phyloP scores from a whole-genome alignment of 2,797 vertebrate species.

The Sphaeramia orbicularis region DNA sequence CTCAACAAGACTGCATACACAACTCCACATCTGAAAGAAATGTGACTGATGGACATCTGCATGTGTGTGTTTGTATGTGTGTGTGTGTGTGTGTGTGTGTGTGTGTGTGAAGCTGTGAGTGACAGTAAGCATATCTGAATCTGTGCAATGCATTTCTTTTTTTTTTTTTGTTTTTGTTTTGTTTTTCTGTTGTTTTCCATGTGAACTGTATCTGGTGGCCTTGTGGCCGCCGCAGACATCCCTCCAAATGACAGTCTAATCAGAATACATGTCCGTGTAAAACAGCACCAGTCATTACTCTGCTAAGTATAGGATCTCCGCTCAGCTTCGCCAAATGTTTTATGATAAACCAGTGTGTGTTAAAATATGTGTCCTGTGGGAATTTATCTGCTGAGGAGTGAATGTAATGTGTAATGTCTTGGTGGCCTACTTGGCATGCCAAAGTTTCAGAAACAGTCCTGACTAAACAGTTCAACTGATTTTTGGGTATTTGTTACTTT shows the following conservation, averaged over 20 bases:
- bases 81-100: constrained; percentile 6
- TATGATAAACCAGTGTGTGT: constrained; percentile 77
- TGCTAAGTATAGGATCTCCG: constrained; percentile 80
- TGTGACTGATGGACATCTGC: constrained; percentile 36
- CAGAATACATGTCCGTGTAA: constrained; percentile 80
- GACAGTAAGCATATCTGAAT: constrained; percentile 24
- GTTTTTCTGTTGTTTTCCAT: constrained; percentile 68
- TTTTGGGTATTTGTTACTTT: not conserved
- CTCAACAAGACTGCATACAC: constrained; percentile 33
- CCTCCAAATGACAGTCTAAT: constrained; percentile 84
- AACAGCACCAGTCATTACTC: constrained; percentile 81
- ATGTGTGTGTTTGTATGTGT: constrained; percentile 24
- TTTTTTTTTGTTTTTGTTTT: constrained; percentile 39
- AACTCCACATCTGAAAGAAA: constrained; percentile 13
- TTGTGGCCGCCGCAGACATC: constrained; percentile 70
- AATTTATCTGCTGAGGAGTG: constrained; percentile 57
- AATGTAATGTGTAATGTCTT: constrained; percentile 29
- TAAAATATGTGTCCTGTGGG: constrained; percentile 73
- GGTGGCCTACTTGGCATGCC: constrained; percentile 17
- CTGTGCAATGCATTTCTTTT: not conserved
- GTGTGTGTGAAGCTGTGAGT: constrained; percentile 25
- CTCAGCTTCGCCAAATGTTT: constrained; percentile 63
- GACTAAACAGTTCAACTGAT: not conserved
- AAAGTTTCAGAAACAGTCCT: constrained; percentile 4
- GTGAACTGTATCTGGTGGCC: constrained; percentile 69